These are phyloP conservation scores for Peromyscus nudipes DNA, from an alignment of 2,797 vertebrate genomes.

Conservation along the genomic window DNA sequence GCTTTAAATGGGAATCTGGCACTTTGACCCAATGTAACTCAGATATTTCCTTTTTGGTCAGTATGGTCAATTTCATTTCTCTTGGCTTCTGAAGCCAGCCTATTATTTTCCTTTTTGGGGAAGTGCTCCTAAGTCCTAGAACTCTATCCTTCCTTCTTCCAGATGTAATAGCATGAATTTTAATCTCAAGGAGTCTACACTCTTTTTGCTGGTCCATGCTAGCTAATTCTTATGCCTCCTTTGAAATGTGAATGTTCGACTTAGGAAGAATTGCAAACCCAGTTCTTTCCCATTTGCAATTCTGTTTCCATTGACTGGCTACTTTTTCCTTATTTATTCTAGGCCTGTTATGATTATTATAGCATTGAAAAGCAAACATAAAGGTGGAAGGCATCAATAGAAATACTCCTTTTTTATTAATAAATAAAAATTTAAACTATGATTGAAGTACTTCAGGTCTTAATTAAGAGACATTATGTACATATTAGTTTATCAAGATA, in stretches of 20 bases:
- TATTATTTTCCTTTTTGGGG: not conserved
- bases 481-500: not conserved
- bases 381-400: not conserved
- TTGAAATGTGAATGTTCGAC: not conserved
- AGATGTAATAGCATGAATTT: not conserved
- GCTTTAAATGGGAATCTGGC: not conserved
- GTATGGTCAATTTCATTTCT: not conserved
- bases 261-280: not conserved
- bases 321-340: not conserved
- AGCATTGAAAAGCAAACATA: not conserved
- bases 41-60: not conserved
- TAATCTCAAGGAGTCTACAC: not conserved
- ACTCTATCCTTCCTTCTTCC: not conserved
- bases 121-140: not conserved
- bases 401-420: not conserved
- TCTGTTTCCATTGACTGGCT: not conserved
- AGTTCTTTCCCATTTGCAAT: not conserved
- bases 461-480: not conserved
- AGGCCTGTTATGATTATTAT: not conserved
- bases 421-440: not conserved
- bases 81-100: not conserved
- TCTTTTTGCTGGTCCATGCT: not conserved
- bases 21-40: not conserved
- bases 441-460: not conserved
- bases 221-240: not conserved